Conservation (phyloP, 2,888 invertebrate genomes). For the Seira ritae region DNA sequence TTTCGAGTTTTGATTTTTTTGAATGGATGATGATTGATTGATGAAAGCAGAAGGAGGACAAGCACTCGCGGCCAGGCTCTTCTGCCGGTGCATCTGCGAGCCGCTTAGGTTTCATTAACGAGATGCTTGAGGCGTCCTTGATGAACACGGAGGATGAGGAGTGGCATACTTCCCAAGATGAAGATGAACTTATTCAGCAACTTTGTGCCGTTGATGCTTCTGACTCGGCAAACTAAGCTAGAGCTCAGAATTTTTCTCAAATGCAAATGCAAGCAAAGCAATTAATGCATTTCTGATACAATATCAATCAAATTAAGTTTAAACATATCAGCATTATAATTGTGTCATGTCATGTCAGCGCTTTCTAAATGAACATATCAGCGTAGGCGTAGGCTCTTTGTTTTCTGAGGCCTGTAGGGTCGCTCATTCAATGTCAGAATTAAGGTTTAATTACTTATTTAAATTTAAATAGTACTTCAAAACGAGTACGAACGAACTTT, state of each 20-base stretch:
- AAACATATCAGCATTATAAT: neutral
- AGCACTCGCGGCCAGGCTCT: constrained; percentile 41
- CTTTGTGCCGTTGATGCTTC: constrained; percentile 71
- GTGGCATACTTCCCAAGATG: constrained; percentile 72
- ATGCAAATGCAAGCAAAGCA: no score
- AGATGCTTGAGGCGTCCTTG: constrained; percentile 67
- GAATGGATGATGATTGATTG: constrained; percentile 26
- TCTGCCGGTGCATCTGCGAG: constrained; percentile 36
- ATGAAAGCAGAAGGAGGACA: constrained; percentile 62
- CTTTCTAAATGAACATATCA: constrained; percentile 12
- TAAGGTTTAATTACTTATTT: neutral
- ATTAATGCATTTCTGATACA: neutral
- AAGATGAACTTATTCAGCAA: constrained; percentile 71
- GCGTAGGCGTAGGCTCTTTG: neutral
- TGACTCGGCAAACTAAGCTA: constrained; percentile 70
- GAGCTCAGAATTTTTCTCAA: neutral
- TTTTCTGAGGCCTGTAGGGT: neutral
- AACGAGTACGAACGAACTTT: neutral
- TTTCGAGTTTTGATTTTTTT: neutral
- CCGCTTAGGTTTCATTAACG: constrained; percentile 68
- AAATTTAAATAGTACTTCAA: neutral
- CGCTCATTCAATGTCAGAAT: neutral
- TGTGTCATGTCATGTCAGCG: neutral
- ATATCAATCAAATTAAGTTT: neutral
- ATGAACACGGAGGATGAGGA: constrained; percentile 70